These are phyloP conservation scores for Catagonus wagneri DNA, from an alignment of 2,113 vertebrate species.

Conservation along the genomic window DNA sequence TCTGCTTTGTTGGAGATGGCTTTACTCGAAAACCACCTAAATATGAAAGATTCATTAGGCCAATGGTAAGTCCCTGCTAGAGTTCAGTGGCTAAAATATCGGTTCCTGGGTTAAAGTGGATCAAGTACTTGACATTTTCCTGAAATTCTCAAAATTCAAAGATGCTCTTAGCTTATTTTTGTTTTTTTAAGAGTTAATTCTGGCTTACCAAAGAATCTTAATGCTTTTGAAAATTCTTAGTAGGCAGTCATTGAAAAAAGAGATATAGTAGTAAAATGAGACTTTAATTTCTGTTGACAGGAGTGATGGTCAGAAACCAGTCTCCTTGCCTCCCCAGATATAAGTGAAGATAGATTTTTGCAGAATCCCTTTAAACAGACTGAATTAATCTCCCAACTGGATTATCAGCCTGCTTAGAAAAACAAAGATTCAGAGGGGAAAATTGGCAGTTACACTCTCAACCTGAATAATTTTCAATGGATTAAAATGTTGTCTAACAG, in stretches of 20 bases:
- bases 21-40: constrained; percentile 99
- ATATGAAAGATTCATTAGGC: constrained; percentile 98
- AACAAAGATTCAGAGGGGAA: neutral
- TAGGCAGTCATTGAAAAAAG: neutral
- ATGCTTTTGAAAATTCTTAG: constrained; percentile 30
- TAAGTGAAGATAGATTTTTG: constrained; percentile 28
- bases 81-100: neutral
- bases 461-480: neutral
- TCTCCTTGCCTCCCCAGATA: neutral
- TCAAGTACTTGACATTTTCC: neutral
- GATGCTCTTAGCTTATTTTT: constrained; percentile 20
- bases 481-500: constrained; percentile 35
- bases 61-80: constrained; percentile 91
- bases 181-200: neutral
- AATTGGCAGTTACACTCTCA: neutral
- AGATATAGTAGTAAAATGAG: neutral
- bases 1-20: constrained; percentile 98
- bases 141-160: constrained; percentile 24
- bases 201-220: neutral
- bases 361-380: constrained; percentile 16
- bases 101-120: neutral
- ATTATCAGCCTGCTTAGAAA: neutral
- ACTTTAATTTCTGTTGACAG: neutral
- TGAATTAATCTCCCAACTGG: neutral
- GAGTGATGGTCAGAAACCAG: neutral